phyloP scores from a whole-genome alignment of 1,140 invertebrate genomes.

The Ceratina australensis region DNA sequence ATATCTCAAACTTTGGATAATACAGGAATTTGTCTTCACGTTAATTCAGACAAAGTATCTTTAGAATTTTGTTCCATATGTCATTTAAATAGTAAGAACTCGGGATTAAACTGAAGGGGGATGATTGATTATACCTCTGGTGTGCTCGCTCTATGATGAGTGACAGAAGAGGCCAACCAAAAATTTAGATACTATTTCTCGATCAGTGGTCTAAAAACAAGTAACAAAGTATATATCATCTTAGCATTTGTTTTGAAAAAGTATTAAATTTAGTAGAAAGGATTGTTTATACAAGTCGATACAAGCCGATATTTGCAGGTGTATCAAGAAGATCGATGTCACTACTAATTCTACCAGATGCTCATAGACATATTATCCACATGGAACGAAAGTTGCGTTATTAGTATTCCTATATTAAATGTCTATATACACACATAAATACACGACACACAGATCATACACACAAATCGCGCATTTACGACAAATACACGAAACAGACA shows the following conservation, averaged over 20 bases:
- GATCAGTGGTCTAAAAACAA: conserved; percentile 31
- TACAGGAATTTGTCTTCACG: conserved; percentile 78
- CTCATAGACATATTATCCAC: conserved; percentile 7
- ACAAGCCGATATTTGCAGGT: conserved; percentile 26
- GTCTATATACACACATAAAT: neutral
- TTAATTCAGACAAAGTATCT: conserved; percentile 79
- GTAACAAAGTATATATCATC: conserved; percentile 15
- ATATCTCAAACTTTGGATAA: conserved; percentile 50
- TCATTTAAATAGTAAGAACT: conserved; percentile 67
- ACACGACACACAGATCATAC: too few species aligned
- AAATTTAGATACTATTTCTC: conserved; percentile 11
- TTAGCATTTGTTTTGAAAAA: neutral
- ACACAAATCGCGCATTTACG: neutral
- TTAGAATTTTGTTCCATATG: conserved; percentile 80
- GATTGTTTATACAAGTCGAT: neutral
- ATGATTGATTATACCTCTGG: conserved; percentile 22
- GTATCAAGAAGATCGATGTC: conserved; percentile 22
- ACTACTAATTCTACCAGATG: conserved; percentile 1
- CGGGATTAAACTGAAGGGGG: conserved; percentile 45
- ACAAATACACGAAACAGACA: conserved; percentile 20
- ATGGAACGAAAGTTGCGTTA: conserved; percentile 47
- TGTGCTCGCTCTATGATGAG: neutral
- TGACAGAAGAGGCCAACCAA: neutral
- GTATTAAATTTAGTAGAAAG: neutral
- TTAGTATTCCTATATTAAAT: conserved; percentile 30